These are phyloP conservation scores for Bombylius discolor DNA, from an alignment of 2,888 invertebrate genomes.

Conservation along the genomic window DNA sequence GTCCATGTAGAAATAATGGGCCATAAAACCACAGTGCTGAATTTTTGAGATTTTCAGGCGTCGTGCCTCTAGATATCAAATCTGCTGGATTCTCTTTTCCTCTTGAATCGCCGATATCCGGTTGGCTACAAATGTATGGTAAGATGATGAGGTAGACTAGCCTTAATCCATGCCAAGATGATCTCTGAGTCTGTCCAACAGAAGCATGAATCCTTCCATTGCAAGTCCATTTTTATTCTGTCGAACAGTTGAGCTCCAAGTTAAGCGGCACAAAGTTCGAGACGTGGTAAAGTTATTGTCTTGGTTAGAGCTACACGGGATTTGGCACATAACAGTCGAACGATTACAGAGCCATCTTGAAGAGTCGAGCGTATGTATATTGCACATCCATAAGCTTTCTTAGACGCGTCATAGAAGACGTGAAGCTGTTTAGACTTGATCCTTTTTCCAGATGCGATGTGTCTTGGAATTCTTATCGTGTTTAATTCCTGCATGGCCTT, in stretches of 20 bases:
- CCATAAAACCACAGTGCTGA: neutral
- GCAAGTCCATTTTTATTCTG: neutral
- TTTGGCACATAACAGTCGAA: neutral
- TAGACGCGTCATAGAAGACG: neutral
- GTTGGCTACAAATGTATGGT: constrained; percentile 4
- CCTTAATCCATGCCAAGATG: neutral
- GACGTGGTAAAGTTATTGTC: neutral
- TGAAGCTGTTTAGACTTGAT: neutral
- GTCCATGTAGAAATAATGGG: neutral
- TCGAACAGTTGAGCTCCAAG: neutral
- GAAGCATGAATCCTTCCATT: neutral
- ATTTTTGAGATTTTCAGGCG: neutral
- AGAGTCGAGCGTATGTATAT: neutral
- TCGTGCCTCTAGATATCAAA: neutral
- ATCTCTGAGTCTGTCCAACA: neutral
- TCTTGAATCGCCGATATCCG: neutral
- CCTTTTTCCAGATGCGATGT: neutral
- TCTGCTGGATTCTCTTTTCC: constrained; percentile 1
- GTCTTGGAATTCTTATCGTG: neutral
- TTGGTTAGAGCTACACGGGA: neutral
- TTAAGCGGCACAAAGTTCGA: neutral
- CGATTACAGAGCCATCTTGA: neutral
- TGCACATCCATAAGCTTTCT: neutral
- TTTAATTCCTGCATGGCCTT: neutral
- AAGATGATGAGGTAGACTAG: neutral